Evolutionary conservation across 1,140 invertebrate genomes (phyloP).

Genomic region (Popillia japonica): DNA sequence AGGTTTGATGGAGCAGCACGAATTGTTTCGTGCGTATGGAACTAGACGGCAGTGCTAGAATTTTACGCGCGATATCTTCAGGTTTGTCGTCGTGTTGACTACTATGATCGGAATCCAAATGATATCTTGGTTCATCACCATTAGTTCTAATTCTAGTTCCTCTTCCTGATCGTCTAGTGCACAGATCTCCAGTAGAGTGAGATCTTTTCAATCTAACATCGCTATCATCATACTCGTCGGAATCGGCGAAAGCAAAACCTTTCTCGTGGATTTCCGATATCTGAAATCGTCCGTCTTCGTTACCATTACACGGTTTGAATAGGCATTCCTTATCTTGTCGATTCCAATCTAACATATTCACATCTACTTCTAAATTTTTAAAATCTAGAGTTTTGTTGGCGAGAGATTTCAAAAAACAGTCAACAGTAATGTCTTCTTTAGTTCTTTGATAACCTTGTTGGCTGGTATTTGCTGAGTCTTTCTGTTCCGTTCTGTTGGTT

Average conservation of each 20-base stretch:
- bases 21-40: constrained; percentile 56
- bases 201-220: constrained; percentile 59
- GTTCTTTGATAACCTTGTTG: constrained; percentile 57
- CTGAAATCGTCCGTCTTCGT: constrained; percentile 65
- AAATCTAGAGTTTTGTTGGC: constrained; percentile 60
- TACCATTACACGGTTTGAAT: constrained; percentile 56
- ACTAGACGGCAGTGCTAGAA: constrained; percentile 56
- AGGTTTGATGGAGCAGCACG: constrained; percentile 53
- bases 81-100: constrained; percentile 64
- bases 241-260: constrained; percentile 59
- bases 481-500: constrained; percentile 45
- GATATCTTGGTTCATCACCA: constrained; percentile 59
- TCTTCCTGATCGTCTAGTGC: constrained; percentile 53
- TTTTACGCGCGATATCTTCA: constrained; percentile 59
- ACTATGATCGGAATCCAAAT: constrained; percentile 64
- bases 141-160: constrained; percentile 52
- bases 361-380: constrained; percentile 52
- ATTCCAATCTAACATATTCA: constrained; percentile 44
- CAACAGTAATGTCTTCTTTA: constrained; percentile 64
- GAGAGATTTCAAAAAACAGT: constrained; percentile 66
- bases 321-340: constrained; percentile 50
- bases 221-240: constrained; percentile 58
- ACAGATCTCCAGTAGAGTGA: constrained; percentile 65
- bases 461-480: constrained; percentile 38
- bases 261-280: constrained; percentile 66